Evolutionary conservation across 2,888 invertebrate genomes (phyloP).

Genomic region (Archips xylosteana): DNA sequence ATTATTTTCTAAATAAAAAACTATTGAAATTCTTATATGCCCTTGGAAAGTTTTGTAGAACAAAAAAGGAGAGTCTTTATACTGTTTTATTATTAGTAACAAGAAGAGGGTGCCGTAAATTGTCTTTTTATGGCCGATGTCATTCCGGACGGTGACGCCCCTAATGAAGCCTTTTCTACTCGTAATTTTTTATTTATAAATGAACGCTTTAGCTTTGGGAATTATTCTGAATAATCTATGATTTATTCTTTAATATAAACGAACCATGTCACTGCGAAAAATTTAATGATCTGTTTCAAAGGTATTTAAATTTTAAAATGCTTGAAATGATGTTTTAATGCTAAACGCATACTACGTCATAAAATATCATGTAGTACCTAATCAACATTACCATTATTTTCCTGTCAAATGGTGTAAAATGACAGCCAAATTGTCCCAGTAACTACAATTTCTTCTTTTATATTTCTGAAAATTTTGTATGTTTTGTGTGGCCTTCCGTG

Average conservation of each 20-base stretch:
- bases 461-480: no score
- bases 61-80: slow-evolving; percentile 12
- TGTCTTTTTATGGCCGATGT: slow-evolving; percentile 28
- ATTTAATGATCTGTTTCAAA: no score
- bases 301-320: no score
- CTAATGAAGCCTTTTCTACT: slow-evolving; percentile 28
- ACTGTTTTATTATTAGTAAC: slow-evolving; percentile 31
- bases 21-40: neutral
- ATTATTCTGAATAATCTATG: neutral
- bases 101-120: slow-evolving; percentile 27
- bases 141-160: slow-evolving; percentile 26
- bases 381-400: no score
- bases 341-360: no score
- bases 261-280: no score
- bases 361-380: no score
- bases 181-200: slow-evolving; percentile 23
- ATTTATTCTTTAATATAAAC: neutral
- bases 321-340: no score
- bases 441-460: no score
- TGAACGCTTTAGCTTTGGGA: slow-evolving; percentile 5
- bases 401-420: no score
- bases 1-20: neutral
- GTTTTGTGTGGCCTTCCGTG: no score
- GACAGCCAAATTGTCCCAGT: no score
- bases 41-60: neutral